A percentile compares a stretch with the other conserved stretches of the same genome.
Conservation (phyloP, 2,797 vertebrate species). For the Hyperoplus lanceolatus region DNA sequence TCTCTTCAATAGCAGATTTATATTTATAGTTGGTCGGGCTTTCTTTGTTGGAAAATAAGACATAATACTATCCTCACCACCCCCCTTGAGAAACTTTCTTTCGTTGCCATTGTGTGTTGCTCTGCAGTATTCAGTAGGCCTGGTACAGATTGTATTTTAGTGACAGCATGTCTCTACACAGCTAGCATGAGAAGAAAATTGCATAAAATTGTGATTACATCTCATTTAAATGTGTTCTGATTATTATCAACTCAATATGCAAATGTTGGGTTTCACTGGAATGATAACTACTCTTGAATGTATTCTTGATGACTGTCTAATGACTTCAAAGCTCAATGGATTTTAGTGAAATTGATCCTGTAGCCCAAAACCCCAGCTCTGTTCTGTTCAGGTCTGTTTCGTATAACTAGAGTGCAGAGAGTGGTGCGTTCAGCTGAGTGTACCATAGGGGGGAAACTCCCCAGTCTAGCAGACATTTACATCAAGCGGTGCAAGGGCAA, state of each 20-base stretch:
- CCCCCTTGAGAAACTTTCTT: neutral
- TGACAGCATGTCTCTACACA: neutral
- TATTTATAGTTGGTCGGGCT: constrained; percentile 24
- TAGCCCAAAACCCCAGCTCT: neutral
- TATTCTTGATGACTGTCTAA: neutral
- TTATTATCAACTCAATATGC: constrained; percentile 5
- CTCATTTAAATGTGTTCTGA: constrained; percentile 3
- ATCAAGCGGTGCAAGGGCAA: too few species aligned
- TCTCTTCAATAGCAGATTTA: constrained; percentile 13
- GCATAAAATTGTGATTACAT: neutral
- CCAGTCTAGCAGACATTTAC: too few species aligned
- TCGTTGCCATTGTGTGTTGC: neutral
- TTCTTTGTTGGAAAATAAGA: constrained; percentile 7
- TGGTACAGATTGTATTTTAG: neutral
- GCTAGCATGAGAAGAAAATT: neutral
- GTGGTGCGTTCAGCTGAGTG: too few species aligned
- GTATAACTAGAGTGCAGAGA: neutral
- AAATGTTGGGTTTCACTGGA: neutral
- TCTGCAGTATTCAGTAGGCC: neutral
- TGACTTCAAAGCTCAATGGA: constrained; percentile 4
- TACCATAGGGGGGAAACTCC: too few species aligned
- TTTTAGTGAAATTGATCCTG: constrained; percentile 9
- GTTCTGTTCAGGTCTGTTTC: neutral
- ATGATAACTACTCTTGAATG: constrained; percentile 4
- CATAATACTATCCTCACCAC: neutral